Evolutionary conservation across 2,888 invertebrate species (phyloP), one percentile per base, ranked within the genome.

Genomic region (Drosophila cracens): DNA sequence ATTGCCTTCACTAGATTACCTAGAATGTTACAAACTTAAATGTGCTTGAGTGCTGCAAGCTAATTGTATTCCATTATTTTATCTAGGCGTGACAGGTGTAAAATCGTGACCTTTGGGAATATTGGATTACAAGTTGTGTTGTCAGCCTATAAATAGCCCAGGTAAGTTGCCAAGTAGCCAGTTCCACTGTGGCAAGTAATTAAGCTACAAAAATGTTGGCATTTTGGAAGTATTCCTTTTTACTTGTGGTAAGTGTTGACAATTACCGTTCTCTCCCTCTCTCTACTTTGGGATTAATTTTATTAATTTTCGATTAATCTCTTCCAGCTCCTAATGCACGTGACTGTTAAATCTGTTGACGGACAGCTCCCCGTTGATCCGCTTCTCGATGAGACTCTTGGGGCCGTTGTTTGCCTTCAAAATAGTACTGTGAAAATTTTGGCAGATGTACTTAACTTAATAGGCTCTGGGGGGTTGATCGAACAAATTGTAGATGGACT

Each of bases 1-100:
- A 68, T 53, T 33, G 38, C n/a, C 5, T 46, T 16, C 25, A 25
- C 18, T 40, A 46, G 69, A 46, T 70, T 54, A 51, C 27, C 25
- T 16, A 33, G n/a, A 62, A 34, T 27, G 13, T 43, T 40, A 16
- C 16, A 3, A 46, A 16, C 16, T 25, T 25, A 16, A 21, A 18
- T 40, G 21, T 27, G 21, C 38, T n/a, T 29, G 6, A 27, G 8
- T n/a, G n/a, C 2, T 40, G 40, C 4, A n/a, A n/a, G 40, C 40
- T n/a, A n/a, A 40, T 40, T 40, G n/a, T n/a, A 11, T 40, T n/a
- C n/a, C 10, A 40, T 40, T 40, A n/a, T 40, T n/a, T 40, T n/a
- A 21, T 40, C 40, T 40, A 40, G n/a, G 10, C 40, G n/a, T 40
- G 40, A n/a, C 40, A 40, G n/a, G n/a, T 11, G n/a, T 4, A 40